Conservation (phyloP, 35 echinoderm and acorn worm genomes). For the Apostichopus japonicus region DNA sequence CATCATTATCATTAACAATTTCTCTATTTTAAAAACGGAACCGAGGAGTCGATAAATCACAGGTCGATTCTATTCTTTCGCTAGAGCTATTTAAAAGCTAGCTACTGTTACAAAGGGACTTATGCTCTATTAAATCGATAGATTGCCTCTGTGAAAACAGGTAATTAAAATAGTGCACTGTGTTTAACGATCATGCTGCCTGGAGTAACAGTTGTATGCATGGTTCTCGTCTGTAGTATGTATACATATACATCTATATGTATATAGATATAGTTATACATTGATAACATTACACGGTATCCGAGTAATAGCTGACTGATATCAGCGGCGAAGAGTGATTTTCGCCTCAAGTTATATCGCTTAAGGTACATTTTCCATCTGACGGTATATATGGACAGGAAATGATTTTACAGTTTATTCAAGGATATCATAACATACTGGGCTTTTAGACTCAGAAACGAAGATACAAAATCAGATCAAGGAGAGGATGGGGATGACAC, state of each 20-base stretch:
- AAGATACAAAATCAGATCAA: neutral
- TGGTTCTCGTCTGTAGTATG: no score
- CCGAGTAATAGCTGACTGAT: no score
- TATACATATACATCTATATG: no score
- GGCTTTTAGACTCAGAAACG: neutral
- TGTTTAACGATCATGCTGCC: neutral
- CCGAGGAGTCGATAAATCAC: neutral
- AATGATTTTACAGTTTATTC: neutral
- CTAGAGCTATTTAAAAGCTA: neutral
- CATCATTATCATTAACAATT: neutral
- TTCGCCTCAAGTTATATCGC: no score
- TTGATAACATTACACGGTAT: no score
- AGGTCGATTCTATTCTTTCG: neutral
- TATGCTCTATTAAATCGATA: neutral
- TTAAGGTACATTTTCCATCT: no score
- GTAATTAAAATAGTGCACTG: constrained; percentile 19
- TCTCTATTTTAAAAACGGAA: neutral
- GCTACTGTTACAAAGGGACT: neutral
- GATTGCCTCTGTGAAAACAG: neutral
- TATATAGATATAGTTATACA: no score
- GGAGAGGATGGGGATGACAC: neutral
- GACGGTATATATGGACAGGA: neutral
- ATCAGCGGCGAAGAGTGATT: no score
- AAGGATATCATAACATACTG: constrained; percentile 10
- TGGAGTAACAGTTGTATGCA: neutral